Base-by-base conservation (phyloP, 2,888 invertebrate genomes). In the Cephus spinipes region DNA sequence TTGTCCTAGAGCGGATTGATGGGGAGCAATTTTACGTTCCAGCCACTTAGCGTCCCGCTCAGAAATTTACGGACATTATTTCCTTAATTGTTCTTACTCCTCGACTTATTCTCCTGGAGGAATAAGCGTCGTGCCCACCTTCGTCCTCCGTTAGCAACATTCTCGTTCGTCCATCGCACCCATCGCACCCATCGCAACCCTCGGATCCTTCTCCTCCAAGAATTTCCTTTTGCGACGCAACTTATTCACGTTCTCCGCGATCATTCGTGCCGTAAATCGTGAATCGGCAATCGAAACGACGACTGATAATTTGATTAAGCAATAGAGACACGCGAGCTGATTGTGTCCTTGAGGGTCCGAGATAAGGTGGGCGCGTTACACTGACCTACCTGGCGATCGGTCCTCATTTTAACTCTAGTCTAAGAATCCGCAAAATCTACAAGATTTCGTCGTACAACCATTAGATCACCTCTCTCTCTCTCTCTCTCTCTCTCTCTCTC, bases 1-100 rank as follows among this genome's bases (percentile, higher is more conserved):
- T 89, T 89, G 89, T 89, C 88, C 83, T 80, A 81, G 84, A 78
- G 73, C 81, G 83, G 87, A 90, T 90, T 90, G 90, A 90, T 90
- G 88, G 88, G 86, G 88, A 89, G 87, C 89, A 90, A 90, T 89
- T 88, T 84, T 85, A 86, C 86, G 85, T 85, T 84, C 80, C 80
- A 77, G 77, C 77, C 81, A 84, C 82, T 82, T 83, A 88, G 85
- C 80, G 85, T 82, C 82, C 81, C 83, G 79, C 83, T 74, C 77
- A 79, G 79, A 89, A 86, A 90, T 90, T 89, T 89, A 90, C 86
- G 85, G 84, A 78, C 83, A 83, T 89, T 87, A 87, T 89, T 90
- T 89, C 87, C 87, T 88, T 89, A 88, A 89, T 90, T 89, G 87
- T 87, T 83, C 85, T 80, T 77, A 76, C 82, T 74, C 83, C 79